Base-by-base conservation (phyloP, 1,140 invertebrate species). In the Aphaenogaster rudis region DNA sequence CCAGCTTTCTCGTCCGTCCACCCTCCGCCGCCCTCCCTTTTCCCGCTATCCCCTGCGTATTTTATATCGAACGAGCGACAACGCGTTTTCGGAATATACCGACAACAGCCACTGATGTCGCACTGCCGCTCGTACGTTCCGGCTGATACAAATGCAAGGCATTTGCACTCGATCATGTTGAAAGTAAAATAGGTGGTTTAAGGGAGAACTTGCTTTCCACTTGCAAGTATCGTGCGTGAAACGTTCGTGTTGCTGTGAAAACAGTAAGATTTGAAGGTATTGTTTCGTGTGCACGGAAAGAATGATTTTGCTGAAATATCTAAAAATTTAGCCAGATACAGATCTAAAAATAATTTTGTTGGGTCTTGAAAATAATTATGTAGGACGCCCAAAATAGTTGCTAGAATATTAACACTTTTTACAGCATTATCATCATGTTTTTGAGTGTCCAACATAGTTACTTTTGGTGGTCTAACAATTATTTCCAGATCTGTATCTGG, bases 1-100 rank as follows among this genome's bases (percentile, higher is more conserved):
- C 74, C 42, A 33, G 17, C 84, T 67, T 77, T 39, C 54, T 52
- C 54, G 54, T 63, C 28, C 77, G 69, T 72, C 63, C 81, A 48
- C 61, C 74, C 54, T 50, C 50, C 61, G 6, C 15, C 69, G 36
- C 48, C 3, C 50, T 6, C 63, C 52, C 11, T 28, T 42, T n/a
- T 21, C 13, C 11, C 3, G 50, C 17, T 54, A 42, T 28, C 63
- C 64, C 66, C 36, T 15, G 42, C 59, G 72, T 74, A 76, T 86
- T 88, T 91, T 88, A 87, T 86, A 88, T 91, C 87, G 39, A 78
- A 80, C 48, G n/a, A 82, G 81, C 57, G 67, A 81, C 61, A 69
- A 88, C 84, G 66, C 66, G 80, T 92, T 91, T 86, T 90, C 87
- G 76, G 69, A 81, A 85, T 88, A 90, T 72, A 88, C 66, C 87